Percentiles rank a stretch among this genome's conserved stretches.
phyloP scores from a whole-genome alignment of 2,888 invertebrate species.

The Tipula unca region DNA sequence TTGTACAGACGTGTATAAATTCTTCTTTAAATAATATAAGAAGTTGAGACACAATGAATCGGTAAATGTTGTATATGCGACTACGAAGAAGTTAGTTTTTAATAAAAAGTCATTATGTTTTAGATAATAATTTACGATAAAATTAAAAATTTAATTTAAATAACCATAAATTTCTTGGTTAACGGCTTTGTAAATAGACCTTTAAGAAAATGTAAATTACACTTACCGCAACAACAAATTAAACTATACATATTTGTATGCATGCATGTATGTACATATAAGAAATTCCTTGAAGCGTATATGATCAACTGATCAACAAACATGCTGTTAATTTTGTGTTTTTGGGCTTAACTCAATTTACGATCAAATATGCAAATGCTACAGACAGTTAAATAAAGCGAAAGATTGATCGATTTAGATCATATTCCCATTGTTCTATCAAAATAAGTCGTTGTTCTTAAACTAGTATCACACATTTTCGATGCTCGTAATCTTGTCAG shows the following conservation, averaged over 20 bases:
- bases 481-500: background rate
- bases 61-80: background rate
- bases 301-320: background rate
- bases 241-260: too few species aligned
- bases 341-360: background rate
- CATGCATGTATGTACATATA: background rate
- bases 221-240: background rate
- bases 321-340: background rate
- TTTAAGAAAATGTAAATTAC: background rate
- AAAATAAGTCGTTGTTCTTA: background rate
- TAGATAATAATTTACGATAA: constrained; percentile 14
- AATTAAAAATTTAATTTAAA: constrained; percentile 8
- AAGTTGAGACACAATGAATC: background rate
- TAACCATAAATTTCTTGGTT: background rate
- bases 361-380: background rate
- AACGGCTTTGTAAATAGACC: constrained; percentile 3
- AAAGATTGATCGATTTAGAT: background rate
- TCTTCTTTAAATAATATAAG: background rate
- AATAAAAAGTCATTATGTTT: background rate
- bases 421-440: background rate
- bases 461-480: background rate
- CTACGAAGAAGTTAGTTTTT: background rate
- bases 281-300: background rate
- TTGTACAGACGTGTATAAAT: background rate
- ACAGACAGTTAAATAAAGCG: background rate